Conservation (phyloP, 2,888 invertebrate species). For the Meliscaeva auricollis region DNA sequence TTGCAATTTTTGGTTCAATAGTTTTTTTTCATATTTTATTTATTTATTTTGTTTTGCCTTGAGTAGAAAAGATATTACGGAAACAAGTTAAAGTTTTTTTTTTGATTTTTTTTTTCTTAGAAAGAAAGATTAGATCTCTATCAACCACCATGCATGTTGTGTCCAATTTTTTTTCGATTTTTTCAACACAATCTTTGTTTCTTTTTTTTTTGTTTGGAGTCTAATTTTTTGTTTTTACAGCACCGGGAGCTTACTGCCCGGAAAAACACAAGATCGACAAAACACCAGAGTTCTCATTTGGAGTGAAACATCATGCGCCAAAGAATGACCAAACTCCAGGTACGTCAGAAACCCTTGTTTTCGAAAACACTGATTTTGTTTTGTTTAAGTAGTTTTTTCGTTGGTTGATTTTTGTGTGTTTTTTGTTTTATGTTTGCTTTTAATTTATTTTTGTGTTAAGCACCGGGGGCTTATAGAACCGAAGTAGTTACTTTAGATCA, state of each 20-base stretch:
- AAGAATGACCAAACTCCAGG: slow-evolving; percentile 81
- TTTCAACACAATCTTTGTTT: too few species aligned
- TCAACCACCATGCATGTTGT: slow-evolving; percentile 67
- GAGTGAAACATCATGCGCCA: slow-evolving; percentile 85
- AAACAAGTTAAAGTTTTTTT: slow-evolving; percentile 8
- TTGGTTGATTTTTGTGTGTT: slow-evolving; percentile 43
- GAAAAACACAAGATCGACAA: slow-evolving; percentile 86
- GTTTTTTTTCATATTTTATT: slow-evolving; percentile 19
- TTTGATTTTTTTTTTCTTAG: slow-evolving; percentile 11
- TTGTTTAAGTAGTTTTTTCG: slow-evolving; percentile 42
- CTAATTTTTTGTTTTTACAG: slow-evolving; percentile 77
- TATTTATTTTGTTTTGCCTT: slow-evolving; percentile 49
- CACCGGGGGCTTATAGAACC: slow-evolving; percentile 86
- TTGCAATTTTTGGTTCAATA: slow-evolving; percentile 76
- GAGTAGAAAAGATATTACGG: slow-evolving; percentile 53
- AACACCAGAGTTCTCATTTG: slow-evolving; percentile 81
- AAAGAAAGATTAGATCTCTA: slow-evolving; percentile 29
- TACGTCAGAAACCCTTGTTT: slow-evolving; percentile 73
- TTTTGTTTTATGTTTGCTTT: slow-evolving; percentile 62
- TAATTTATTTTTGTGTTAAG: slow-evolving; percentile 71
- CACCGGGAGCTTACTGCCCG: slow-evolving; percentile 84
- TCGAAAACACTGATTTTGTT: slow-evolving; percentile 11
- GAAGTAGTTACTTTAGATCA: slow-evolving; percentile 85
- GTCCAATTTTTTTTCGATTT: slow-evolving; percentile 35
- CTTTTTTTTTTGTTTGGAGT: neutral